Conservation (phyloP, 1,140 invertebrate species). For the Xylocopa sonorina region DNA sequence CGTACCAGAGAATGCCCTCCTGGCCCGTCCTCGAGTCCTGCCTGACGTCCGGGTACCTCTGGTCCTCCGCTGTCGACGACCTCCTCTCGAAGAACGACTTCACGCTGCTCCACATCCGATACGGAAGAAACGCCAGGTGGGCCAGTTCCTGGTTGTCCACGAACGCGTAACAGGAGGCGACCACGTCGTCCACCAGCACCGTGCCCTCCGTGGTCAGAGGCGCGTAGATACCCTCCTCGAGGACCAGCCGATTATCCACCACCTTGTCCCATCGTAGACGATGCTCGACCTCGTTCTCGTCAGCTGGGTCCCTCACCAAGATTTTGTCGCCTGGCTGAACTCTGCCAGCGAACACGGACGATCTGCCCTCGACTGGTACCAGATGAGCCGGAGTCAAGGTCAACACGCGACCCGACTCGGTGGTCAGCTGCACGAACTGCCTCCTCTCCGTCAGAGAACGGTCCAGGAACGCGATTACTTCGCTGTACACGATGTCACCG, state of each 20-base stretch:
- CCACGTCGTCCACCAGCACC: slow-evolving; percentile 93
- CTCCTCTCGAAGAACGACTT: slow-evolving; percentile 67
- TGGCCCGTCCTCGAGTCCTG: slow-evolving; percentile 33
- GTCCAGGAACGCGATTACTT: slow-evolving; percentile 95
- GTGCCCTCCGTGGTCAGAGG: slow-evolving; percentile 94
- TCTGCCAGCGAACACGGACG: slow-evolving; percentile 84
- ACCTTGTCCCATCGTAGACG: slow-evolving; percentile 84
- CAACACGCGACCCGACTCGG: slow-evolving; percentile 87
- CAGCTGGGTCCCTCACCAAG: slow-evolving; percentile 77
- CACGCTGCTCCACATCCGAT: slow-evolving; percentile 84
- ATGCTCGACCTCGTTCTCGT: slow-evolving; percentile 72
- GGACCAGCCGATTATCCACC: slow-evolving; percentile 82
- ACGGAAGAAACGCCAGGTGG: slow-evolving; percentile 91
- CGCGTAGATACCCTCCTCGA: slow-evolving; percentile 90
- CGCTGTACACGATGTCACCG: slow-evolving; percentile 88
- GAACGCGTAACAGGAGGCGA: slow-evolving; percentile 97
- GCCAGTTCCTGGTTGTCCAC: slow-evolving; percentile 92
- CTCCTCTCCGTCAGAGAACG: slow-evolving; percentile 86
- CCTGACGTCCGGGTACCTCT: slow-evolving; percentile 50
- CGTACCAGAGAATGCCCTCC: slow-evolving; percentile 93
- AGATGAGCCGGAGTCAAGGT: slow-evolving; percentile 94
- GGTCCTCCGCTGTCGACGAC: neutral
- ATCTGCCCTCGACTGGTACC: slow-evolving; percentile 81
- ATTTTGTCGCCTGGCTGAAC: slow-evolving; percentile 82
- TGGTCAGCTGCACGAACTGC: slow-evolving; percentile 88